These are phyloP conservation scores for Pampus argenteus DNA, from an alignment of 2,797 vertebrate species.

Conservation along the genomic window DNA sequence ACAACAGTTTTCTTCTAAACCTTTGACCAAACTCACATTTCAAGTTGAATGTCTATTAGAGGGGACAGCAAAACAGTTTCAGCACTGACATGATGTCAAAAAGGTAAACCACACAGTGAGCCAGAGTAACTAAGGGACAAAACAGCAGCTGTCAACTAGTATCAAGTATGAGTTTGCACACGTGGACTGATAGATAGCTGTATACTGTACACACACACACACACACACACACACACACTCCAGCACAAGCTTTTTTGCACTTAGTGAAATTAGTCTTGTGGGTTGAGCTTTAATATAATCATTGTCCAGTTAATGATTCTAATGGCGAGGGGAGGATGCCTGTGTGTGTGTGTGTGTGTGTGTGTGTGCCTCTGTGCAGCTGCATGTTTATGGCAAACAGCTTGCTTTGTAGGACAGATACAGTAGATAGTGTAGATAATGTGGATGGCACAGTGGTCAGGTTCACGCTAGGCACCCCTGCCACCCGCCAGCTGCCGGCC, in stretches of 20 bases:
- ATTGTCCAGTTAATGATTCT: slow-evolving; percentile 74
- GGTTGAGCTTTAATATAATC: slow-evolving; percentile 68
- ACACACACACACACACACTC: slow-evolving; percentile 3
- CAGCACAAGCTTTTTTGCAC: slow-evolving; percentile 63
- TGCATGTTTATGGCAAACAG: slow-evolving; percentile 37
- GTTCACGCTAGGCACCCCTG: slow-evolving; percentile 34
- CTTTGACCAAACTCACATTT: background rate
- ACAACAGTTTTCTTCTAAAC: slow-evolving; percentile 11
- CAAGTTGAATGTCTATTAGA: background rate
- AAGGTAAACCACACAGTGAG: background rate
- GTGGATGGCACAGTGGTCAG: slow-evolving; percentile 45
- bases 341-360: slow-evolving; percentile 23
- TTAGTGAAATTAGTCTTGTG: slow-evolving; percentile 73
- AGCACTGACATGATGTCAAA: slow-evolving; percentile 16
- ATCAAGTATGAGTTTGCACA: slow-evolving; percentile 9
- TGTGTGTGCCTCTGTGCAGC: slow-evolving; percentile 10
- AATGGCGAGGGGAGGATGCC: slow-evolving; percentile 50
- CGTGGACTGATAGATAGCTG: slow-evolving; percentile 16
- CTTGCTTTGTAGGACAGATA: slow-evolving; percentile 41
- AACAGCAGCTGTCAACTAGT: slow-evolving; percentile 7
- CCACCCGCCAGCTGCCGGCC: slow-evolving; percentile 60
- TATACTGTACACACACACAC: background rate
- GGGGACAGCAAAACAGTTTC: background rate
- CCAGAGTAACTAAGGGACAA: slow-evolving; percentile 21
- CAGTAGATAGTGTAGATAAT: slow-evolving; percentile 32